Evolutionary conservation across 1,140 invertebrate species (phyloP).

Genomic region (Platorchestia sp.): DNA sequence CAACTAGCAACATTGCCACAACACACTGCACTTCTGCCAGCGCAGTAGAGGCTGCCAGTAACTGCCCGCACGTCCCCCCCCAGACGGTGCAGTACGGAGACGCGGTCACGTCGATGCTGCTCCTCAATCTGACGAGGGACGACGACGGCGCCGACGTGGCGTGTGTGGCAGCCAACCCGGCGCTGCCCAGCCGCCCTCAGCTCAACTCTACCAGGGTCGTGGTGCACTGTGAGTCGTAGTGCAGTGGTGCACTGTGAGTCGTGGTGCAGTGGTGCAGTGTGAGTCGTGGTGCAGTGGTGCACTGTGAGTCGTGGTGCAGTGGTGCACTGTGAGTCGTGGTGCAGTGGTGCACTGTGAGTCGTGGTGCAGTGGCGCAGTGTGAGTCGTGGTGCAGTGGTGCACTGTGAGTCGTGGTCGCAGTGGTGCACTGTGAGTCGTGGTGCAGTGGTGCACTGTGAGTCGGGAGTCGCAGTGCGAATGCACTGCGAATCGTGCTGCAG

Average conservation of each 20-base stretch:
- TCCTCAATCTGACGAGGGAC: conserved; percentile 58
- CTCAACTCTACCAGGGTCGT: conserved; percentile 58
- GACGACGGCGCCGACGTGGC: conserved; percentile 57
- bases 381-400: too few species aligned
- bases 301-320: background rate
- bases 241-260: background rate
- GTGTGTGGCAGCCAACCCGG: conserved; percentile 59
- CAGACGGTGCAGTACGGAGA: conserved; percentile 60
- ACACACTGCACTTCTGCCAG: background rate
- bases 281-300: background rate
- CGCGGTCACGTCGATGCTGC: conserved; percentile 56
- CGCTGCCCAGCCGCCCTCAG: conserved; percentile 44
- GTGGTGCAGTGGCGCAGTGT: too few species aligned
- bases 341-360: too few species aligned
- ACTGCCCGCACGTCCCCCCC: background rate
- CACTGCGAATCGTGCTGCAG: too few species aligned
- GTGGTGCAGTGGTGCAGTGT: background rate
- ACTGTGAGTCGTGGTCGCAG: background rate
- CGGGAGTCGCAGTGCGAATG: too few species aligned
- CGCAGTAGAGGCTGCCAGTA: background rate
- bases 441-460: too few species aligned
- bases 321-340: too few species aligned
- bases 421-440: background rate
- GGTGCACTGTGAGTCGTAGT: conserved; percentile 59
- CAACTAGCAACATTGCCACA: background rate